phyloP scores from a whole-genome alignment of 2,113 vertebrate species.

The Trachemys scripta region DNA sequence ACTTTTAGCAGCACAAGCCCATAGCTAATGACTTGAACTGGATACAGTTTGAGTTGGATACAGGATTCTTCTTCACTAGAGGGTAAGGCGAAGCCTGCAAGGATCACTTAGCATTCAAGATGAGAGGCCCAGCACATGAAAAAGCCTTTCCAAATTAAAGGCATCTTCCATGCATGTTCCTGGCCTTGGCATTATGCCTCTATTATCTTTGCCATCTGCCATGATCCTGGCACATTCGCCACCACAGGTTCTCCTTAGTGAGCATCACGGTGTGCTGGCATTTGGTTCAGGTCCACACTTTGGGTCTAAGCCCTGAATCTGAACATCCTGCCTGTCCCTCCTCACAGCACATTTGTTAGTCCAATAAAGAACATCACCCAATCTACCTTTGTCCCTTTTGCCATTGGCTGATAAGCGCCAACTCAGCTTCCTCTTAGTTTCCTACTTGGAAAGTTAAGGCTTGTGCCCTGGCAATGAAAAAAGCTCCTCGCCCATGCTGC shows the following conservation, averaged over 20 bases:
- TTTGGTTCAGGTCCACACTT: not conserved
- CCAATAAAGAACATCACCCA: not conserved
- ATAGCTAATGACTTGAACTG: not conserved
- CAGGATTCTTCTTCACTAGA: not conserved
- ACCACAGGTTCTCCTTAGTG: not conserved
- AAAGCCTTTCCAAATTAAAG: not conserved
- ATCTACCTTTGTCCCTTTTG: fast-evolving
- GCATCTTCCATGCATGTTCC: not conserved
- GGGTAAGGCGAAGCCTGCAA: not conserved
- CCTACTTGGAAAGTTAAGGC: not conserved
- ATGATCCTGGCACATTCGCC: not conserved
- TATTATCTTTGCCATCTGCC: not conserved
- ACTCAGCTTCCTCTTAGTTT: not conserved
- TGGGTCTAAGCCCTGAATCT: not conserved
- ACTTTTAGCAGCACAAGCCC: not conserved
- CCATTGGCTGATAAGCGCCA: not conserved
- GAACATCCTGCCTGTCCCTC: not conserved
- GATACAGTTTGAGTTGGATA: fast-evolving
- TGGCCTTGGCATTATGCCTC: not conserved
- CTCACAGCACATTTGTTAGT: not conserved
- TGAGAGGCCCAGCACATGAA: not conserved
- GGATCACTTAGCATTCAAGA: fast-evolving
- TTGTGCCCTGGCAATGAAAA: not conserved
- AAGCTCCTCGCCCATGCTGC: not conserved
- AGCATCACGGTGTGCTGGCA: not conserved